Conservation (phyloP, 1,140 invertebrate species). For the Vollenhovia emeryi region DNA sequence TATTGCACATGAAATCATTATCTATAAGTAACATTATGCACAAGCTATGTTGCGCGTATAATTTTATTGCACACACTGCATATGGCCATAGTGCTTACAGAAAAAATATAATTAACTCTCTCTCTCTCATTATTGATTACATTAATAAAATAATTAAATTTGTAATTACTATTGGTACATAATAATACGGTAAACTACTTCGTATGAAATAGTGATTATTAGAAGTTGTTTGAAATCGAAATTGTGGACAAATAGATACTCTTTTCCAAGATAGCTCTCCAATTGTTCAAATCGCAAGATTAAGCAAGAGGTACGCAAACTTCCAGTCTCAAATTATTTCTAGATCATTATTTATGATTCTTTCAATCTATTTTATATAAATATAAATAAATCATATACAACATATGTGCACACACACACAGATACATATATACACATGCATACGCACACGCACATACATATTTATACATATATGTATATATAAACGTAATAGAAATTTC, state of each 20-base stretch:
- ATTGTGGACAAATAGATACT: not conserved
- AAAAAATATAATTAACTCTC: too few species aligned
- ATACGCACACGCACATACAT: not conserved
- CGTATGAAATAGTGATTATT: not conserved
- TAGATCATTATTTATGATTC: slow-evolving; percentile 56
- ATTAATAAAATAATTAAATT: too few species aligned
- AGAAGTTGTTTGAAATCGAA: not conserved
- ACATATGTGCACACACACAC: not conserved
- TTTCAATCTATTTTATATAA: slow-evolving; percentile 70
- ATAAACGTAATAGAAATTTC: slow-evolving; percentile 72
- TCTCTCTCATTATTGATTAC: not conserved
- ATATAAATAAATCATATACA: slow-evolving; percentile 42
- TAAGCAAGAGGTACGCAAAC: slow-evolving; percentile 7
- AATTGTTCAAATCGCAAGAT: slow-evolving; percentile 46
- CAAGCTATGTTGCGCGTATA: not conserved
- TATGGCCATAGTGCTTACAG: too few species aligned
- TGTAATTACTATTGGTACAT: too few species aligned
- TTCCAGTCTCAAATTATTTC: slow-evolving; percentile 37
- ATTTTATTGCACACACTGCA: not conserved
- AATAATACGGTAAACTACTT: too few species aligned
- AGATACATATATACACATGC: not conserved
- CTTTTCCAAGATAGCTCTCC: not conserved
- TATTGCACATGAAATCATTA: not conserved
- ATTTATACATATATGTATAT: not conserved
- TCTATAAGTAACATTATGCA: not conserved